phyloP scores from a whole-genome alignment of 2,113 vertebrate species.

The Gallinago media region DNA sequence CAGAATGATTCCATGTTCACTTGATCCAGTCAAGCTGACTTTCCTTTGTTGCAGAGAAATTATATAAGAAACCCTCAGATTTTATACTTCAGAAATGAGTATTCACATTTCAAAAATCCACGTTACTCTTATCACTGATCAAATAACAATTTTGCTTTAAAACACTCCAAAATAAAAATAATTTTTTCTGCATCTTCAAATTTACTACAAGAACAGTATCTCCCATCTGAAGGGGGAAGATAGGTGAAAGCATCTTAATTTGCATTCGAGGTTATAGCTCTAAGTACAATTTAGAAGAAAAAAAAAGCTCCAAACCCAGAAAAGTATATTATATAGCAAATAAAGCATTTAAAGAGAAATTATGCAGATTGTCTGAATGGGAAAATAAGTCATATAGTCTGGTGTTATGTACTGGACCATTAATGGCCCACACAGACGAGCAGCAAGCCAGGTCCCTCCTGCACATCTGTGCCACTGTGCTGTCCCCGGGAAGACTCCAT shows the following conservation, averaged over 20 bases:
- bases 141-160: neutral
- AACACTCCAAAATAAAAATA: neutral
- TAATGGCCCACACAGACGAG: neutral
- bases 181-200: neutral
- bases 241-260: neutral
- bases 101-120: neutral
- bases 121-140: neutral
- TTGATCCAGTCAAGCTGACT: neutral
- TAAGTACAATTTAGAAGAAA: neutral
- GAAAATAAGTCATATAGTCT: neutral
- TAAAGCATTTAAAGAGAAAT: neutral
- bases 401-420: rapidly evolving
- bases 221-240: neutral
- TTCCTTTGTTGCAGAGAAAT: neutral
- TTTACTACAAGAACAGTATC: neutral
- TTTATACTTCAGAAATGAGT: neutral
- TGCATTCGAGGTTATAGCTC: neutral
- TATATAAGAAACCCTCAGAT: neutral
- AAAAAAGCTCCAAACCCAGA: neutral
- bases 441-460: neutral
- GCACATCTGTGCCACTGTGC: neutral
- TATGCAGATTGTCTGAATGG: neutral
- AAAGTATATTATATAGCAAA: neutral
- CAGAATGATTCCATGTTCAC: neutral
- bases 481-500: neutral